A percentile compares a stretch with the other conserved stretches of the same genome.
Conservation (phyloP, 2,113 vertebrate genomes). For the Elgaria multicarinata region DNA sequence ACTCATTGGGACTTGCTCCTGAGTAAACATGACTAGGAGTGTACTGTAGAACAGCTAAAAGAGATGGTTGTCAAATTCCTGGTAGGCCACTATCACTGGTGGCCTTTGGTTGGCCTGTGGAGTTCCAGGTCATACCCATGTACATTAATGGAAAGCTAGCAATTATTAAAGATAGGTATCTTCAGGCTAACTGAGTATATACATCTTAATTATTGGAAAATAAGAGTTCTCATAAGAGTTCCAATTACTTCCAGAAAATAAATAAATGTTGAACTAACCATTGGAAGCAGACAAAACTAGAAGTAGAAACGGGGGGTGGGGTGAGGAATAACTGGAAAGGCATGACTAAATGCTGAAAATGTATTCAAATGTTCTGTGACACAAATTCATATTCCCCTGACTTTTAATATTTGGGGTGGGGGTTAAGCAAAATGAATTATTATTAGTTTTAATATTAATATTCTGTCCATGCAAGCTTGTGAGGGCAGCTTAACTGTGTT, state of each 20-base stretch:
- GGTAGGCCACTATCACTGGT: background rate
- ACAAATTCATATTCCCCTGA: background rate
- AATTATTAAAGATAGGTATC: background rate
- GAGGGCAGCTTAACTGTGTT: background rate
- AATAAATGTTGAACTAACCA: background rate
- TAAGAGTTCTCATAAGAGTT: background rate
- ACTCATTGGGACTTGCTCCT: too few relatives aligned
- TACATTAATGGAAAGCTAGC: background rate
- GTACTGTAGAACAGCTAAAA: background rate
- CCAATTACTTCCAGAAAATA: too few relatives aligned
- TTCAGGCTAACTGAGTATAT: background rate
- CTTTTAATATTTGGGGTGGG: slow-evolving; percentile 13
- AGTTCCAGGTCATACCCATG: too few relatives aligned
- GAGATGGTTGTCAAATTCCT: background rate
- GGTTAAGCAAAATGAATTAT: background rate
- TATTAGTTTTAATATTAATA: background rate
- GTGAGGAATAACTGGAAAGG: background rate
- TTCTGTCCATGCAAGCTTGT: background rate
- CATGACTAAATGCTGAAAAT: background rate
- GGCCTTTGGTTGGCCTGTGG: background rate
- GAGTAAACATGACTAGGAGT: too few relatives aligned
- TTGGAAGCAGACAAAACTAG: background rate
- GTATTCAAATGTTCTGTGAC: background rate
- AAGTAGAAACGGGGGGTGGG: fast-evolving
- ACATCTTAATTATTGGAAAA: background rate